phyloP scores from a whole-genome alignment of 2,113 vertebrate species.

The Cavia aperea region DNA sequence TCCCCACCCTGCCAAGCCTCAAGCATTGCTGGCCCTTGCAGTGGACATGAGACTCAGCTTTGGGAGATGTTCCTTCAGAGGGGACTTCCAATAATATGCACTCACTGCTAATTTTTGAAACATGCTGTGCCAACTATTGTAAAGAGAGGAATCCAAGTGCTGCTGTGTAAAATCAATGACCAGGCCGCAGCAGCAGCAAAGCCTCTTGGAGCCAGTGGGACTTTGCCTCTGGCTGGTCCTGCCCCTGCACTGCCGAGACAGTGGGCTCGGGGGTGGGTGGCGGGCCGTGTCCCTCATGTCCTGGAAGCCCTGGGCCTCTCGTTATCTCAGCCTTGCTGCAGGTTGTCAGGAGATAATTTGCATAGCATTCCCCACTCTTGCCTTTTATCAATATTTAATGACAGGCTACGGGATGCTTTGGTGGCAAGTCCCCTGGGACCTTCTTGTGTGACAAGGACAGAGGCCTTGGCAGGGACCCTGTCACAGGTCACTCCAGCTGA shows the following conservation, averaged over 20 bases:
- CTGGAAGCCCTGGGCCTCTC: neutral
- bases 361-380: conserved; percentile 65
- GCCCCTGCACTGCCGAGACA: neutral
- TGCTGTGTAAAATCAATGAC: neutral
- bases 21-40: neutral
- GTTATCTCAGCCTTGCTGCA: conserved; percentile 60
- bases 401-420: conserved; percentile 78
- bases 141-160: neutral
- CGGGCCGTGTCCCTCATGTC: neutral
- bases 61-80: neutral
- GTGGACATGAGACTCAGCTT: accelerated
- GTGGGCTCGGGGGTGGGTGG: neutral
- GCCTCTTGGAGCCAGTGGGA: neutral
- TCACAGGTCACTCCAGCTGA: conserved; percentile 69
- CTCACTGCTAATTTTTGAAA: neutral
- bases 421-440: conserved; percentile 75
- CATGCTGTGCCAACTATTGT: neutral
- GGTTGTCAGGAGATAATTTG: conserved; percentile 87
- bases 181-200: neutral
- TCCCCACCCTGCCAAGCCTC: no score
- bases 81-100: no score
- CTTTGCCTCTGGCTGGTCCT: neutral
- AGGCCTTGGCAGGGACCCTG: conserved; percentile 75
- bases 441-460: conserved; percentile 81
- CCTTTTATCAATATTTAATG: conserved; percentile 90